These are phyloP conservation scores for Amblyjoppa fuscipennis DNA, from an alignment of 2,888 invertebrate genomes.

Conservation along the genomic window DNA sequence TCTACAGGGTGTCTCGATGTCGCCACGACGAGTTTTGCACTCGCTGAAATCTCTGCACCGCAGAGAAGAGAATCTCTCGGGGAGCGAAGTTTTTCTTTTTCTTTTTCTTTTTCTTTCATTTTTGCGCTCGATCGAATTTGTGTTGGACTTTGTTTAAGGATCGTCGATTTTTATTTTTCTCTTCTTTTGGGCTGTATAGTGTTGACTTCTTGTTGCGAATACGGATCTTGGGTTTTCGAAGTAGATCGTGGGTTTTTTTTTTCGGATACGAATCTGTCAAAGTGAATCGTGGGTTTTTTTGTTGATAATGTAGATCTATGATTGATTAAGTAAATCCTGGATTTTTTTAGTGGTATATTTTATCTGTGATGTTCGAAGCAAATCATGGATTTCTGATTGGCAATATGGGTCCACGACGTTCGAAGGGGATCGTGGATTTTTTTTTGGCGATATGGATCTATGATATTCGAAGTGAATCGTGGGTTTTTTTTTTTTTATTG, in stretches of 20 bases:
- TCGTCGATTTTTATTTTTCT: no score
- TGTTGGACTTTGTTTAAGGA: no score
- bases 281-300: no score
- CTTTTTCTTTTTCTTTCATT: neutral
- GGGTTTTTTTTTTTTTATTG: neutral
- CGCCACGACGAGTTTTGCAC: conserved; percentile 25
- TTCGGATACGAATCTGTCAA: no score
- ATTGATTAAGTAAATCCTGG: no score
- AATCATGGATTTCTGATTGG: neutral
- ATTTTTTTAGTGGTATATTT: neutral
- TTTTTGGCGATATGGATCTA: neutral
- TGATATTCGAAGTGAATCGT: neutral
- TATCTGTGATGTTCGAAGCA: neutral
- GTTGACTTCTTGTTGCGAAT: no score
- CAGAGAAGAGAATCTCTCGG: conserved; percentile 34
- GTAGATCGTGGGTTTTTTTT: no score
- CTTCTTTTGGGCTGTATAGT: no score
- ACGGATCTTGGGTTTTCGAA: no score
- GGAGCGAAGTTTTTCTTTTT: neutral
- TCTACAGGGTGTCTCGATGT: conserved; percentile 65
- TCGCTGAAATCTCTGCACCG: conserved; percentile 57
- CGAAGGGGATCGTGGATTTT: neutral
- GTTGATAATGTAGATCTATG: no score
- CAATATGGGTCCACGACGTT: neutral
- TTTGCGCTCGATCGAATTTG: neutral